Evolutionary conservation across 1,140 invertebrate species (phyloP).

Genomic region (Zaprionus capensis): DNA sequence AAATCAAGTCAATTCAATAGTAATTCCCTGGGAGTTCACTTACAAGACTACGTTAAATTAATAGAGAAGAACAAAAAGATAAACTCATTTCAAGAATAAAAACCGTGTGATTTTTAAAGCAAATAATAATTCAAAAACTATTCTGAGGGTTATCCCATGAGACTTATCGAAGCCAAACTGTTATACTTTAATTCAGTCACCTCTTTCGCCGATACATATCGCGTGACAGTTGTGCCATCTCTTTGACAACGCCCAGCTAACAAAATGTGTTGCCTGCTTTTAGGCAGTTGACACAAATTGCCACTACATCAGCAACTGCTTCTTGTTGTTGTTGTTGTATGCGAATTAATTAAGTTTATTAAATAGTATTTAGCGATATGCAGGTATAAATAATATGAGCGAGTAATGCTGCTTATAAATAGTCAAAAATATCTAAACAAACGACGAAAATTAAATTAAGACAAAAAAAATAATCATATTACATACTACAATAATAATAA

Average conservation of each 20-base stretch:
- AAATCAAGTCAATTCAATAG: too few species aligned
- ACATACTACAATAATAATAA: constrained; percentile 25
- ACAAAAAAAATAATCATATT: constrained; percentile 32
- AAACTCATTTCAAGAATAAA: too few species aligned
- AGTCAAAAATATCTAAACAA: constrained; percentile 60
- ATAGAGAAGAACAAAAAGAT: too few species aligned
- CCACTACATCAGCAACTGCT: not conserved
- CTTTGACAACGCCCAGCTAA: constrained; percentile 15
- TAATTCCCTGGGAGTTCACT: too few species aligned
- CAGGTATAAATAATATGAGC: constrained; percentile 61
- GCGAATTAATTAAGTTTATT: constrained; percentile 33
- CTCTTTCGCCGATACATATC: not conserved
- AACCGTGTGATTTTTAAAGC: too few species aligned
- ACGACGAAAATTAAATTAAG: constrained; percentile 26
- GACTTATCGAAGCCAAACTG: too few species aligned
- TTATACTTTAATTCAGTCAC: too few species aligned
- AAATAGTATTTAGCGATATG: constrained; percentile 42
- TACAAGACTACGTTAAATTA: too few species aligned
- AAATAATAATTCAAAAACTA: too few species aligned
- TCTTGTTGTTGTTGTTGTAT: constrained; percentile 1
- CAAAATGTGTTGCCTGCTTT: constrained; percentile 61
- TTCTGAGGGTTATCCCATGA: too few species aligned
- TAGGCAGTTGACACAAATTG: constrained; percentile 45
- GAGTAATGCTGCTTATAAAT: constrained; percentile 55
- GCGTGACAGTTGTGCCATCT: constrained; percentile 14